phyloP scores from a whole-genome alignment of 2,888 invertebrate species.

The Phrixothrix hirtus region DNA sequence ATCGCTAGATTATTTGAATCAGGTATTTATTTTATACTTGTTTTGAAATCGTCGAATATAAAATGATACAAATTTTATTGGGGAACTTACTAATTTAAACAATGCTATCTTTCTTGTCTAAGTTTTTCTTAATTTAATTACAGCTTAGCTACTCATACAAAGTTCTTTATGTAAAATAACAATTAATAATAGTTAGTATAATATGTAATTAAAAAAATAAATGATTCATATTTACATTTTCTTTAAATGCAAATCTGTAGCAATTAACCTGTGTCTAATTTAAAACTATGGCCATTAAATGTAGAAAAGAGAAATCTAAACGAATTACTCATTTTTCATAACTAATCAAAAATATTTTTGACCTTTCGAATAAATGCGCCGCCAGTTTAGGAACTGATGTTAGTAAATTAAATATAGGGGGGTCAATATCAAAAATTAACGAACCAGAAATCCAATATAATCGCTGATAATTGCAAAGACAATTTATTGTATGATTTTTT shows the following conservation, averaged over 20 bases:
- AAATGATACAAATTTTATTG: background rate
- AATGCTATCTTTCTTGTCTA: background rate
- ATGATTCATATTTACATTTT: slow-evolving; percentile 27
- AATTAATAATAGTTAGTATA: slow-evolving; percentile 30
- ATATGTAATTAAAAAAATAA: slow-evolving; percentile 32
- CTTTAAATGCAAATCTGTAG: slow-evolving; percentile 31
- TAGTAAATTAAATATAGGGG: background rate
- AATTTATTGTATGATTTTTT: slow-evolving; percentile 39
- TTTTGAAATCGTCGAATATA: background rate
- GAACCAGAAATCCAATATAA: slow-evolving; percentile 38
- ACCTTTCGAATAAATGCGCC: background rate
- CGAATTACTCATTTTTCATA: no score
- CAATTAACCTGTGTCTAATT: slow-evolving; percentile 16
- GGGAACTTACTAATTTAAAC: background rate
- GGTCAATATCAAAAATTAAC: slow-evolving; percentile 35
- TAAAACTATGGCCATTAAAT: no score
- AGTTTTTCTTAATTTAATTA: slow-evolving; percentile 5
- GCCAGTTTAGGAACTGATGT: no score
- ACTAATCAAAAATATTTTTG: no score
- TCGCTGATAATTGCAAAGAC: slow-evolving; percentile 35
- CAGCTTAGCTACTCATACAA: slow-evolving; percentile 1
- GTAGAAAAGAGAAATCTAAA: no score
- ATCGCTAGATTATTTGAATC: no score
- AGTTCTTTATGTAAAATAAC: slow-evolving; percentile 9
- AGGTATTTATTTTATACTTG: no score